Evolutionary conservation across 2,113 vertebrate genomes (phyloP), one percentile per base, ranked within the genome.

Genomic region (Lepus europaeus): DNA sequence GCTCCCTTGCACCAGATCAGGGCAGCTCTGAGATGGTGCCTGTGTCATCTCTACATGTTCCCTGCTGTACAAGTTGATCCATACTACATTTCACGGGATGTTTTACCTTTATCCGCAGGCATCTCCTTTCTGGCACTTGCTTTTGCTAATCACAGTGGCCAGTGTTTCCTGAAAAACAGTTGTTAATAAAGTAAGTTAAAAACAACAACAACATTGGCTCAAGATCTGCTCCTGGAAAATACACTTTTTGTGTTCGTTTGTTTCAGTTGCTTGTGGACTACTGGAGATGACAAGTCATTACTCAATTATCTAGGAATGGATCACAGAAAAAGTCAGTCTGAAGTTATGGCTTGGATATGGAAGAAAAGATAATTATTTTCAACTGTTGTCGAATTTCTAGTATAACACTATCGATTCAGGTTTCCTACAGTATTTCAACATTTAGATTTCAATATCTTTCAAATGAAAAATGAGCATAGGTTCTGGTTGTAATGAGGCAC

Each of bases 11-110:
- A 51, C 51, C 5, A 27, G 2, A 78, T 31, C 5, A 69, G 59
- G 23, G 4, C 9, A 87, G n/a, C 39, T 10, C 3, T 27, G 6
- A 87, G 33, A 29, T 1, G 2, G 0, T 1, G 7, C 13, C 9
- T 66, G 6, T 17, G 11, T 0, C 0, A 2, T 3, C 36, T 86
- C 33, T n/a, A 7, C 10, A 79, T 3, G 0, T 73, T 73, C 23
- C 64, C 31, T 74, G 27, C 8, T 59, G 31, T 29, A 59, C 14
- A 56, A 64, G 2, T 80, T 53, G 76, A 12, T 72, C 9, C 31
- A 25, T 20, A 29, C 2, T 16, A 0, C 29, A 56, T 49, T 36
- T 74, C 16, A 0, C 17, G n/a, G 45, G 6, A 20, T 45, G 64
- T 10, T 59, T 77, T 3, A 39, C 25, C 9, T 19, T 49, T 87